A percentile compares a stretch with the other conserved stretches of the same genome.
phyloP scores from a whole-genome alignment of 2,113 vertebrate species.

The Zeus faber region DNA sequence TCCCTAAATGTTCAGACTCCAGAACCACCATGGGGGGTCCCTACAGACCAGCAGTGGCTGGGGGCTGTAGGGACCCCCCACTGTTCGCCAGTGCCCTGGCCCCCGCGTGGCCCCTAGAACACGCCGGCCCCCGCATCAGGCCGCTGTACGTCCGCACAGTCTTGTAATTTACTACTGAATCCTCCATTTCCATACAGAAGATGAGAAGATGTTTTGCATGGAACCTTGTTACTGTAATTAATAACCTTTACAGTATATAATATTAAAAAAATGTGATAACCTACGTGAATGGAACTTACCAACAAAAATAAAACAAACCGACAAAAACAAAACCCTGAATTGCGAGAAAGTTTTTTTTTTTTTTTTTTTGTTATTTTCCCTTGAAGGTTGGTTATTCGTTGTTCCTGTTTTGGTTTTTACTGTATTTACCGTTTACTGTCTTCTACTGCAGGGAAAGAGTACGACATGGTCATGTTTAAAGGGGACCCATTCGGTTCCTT shows the following conservation, averaged over 20 bases:
- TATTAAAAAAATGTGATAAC: constrained; percentile 79
- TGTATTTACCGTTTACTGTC: constrained; percentile 75
- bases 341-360: constrained; percentile 35
- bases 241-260: constrained; percentile 88
- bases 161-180: constrained; percentile 90
- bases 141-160: constrained; percentile 78
- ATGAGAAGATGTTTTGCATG: constrained; percentile 84
- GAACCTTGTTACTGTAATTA: constrained; percentile 86
- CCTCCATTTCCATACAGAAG: constrained; percentile 81
- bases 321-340: constrained; percentile 39
- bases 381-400: constrained; percentile 66
- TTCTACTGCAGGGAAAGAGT: constrained; percentile 64
- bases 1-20: too few species aligned
- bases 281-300: constrained; percentile 51
- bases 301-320: constrained; percentile 23
- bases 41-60: too few species aligned
- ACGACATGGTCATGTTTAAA: too few species aligned
- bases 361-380: constrained; percentile 49
- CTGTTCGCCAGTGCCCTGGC: not conserved
- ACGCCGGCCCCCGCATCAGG: constrained; percentile 59
- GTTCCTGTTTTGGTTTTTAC: too few species aligned
- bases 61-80: too few species aligned
- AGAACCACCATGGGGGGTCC: too few species aligned
- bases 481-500: too few species aligned
- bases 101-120: constrained; percentile 31